Conservation (phyloP, 64 coral and sea anemone genomes). For the Stichodactyla helianthus region DNA sequence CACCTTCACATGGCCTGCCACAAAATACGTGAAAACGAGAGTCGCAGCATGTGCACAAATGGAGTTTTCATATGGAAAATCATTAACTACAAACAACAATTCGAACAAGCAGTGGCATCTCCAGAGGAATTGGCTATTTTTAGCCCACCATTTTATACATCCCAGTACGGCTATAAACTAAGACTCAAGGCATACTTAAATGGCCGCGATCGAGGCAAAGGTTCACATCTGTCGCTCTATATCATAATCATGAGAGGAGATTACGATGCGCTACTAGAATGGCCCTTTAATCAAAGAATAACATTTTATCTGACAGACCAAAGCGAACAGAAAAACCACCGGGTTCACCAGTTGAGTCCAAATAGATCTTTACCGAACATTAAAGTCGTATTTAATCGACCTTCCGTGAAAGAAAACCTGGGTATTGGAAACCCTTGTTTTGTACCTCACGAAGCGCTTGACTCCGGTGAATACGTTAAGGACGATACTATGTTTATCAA, state of each 20-base stretch:
- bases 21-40: conserved; percentile 97
- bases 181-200: conserved; percentile 92
- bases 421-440: conserved; percentile 98
- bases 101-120: conserved; percentile 60
- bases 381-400: conserved; percentile 94
- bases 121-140: conserved; percentile 92
- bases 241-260: conserved; percentile 99
- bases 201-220: conserved; percentile 84
- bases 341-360: conserved; percentile 77
- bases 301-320: conserved; percentile 97
- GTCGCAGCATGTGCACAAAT: conserved; percentile 76
- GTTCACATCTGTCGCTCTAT: conserved; percentile 87
- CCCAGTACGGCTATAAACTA: conserved; percentile 95
- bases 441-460: conserved; percentile 74
- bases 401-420: conserved; percentile 83
- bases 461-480: conserved; percentile 80
- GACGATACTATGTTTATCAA: conserved; percentile 96
- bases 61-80: conserved; percentile 97
- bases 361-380: conserved; percentile 97
- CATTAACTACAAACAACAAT: conserved; percentile 72
- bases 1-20: conserved; percentile 84
- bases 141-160: conserved; percentile 92
- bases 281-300: conserved; percentile 99
- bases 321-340: conserved; percentile 74
- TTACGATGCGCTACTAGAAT: conserved; percentile 86